Conservation (phyloP, 2,113 vertebrate genomes). For the Odontophorus gujanensis region DNA sequence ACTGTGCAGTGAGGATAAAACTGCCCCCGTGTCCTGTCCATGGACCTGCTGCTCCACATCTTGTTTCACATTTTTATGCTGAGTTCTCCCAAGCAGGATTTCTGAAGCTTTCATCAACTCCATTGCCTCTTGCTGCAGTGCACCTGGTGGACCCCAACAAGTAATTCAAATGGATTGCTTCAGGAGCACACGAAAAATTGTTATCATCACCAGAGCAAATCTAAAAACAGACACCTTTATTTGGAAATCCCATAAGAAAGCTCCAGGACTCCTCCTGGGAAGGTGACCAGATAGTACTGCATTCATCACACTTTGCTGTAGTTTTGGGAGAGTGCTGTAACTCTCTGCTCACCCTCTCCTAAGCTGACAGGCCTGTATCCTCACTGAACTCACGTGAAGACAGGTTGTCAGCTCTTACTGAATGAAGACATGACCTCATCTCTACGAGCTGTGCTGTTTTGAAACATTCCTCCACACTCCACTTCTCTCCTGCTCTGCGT, state of each 20-base stretch:
- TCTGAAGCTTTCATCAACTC: conserved; percentile 60
- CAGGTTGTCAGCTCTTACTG: not conserved
- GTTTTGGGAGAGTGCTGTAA: not conserved
- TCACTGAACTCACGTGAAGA: not conserved
- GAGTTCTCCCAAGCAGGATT: not conserved
- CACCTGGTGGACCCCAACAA: not conserved
- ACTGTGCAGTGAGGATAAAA: not conserved
- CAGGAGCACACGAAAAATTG: not conserved
- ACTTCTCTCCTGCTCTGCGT: not conserved
- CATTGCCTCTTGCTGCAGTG: conserved; percentile 34
- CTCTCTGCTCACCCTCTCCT: not conserved
- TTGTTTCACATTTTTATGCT: not conserved
- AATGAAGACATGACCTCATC: rapidly evolving
- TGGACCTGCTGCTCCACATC: not conserved
- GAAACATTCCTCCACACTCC: rapidly evolving
- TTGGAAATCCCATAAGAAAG: not conserved
- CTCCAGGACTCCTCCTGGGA: not conserved
- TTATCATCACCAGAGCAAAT: not conserved
- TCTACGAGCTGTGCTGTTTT: not conserved
- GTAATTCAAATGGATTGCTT: not conserved
- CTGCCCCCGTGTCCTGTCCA: not conserved
- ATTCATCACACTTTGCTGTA: not conserved
- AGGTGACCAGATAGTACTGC: not conserved
- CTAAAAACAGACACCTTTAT: not conserved
- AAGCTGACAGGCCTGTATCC: not conserved